Evolutionary conservation across 2,113 vertebrate species (phyloP).

Genomic region (Epinephelus cyanopodus): DNA sequence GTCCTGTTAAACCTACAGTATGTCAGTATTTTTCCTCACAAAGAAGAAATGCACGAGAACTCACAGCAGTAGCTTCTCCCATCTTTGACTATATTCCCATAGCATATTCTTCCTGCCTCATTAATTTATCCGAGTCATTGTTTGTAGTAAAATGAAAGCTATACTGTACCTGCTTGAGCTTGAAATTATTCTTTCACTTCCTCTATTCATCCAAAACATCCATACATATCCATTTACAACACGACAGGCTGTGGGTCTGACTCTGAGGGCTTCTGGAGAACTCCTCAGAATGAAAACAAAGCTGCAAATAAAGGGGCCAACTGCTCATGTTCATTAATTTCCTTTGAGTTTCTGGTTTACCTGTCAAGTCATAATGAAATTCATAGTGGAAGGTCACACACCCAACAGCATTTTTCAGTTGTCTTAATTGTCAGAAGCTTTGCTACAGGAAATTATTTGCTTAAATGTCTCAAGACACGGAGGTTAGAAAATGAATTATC

Average conservation of each 20-base stretch:
- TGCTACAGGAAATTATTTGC: neutral
- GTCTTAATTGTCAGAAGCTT: neutral
- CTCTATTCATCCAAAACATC: conserved; percentile 13
- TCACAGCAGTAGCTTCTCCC: neutral
- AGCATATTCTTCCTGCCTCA: conserved; percentile 11
- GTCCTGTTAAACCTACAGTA: neutral
- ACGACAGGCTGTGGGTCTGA: conserved; percentile 3
- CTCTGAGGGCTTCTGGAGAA: neutral
- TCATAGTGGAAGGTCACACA: neutral
- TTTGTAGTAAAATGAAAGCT: conserved; percentile 27
- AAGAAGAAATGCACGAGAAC: neutral
- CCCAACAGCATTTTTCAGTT: neutral
- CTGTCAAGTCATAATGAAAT: neutral
- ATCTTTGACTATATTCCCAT: neutral
- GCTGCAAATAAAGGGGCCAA: conserved; percentile 2
- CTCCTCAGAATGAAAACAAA: conserved; percentile 2
- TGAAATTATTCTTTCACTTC: conserved; percentile 36
- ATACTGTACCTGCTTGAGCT: conserved; percentile 30
- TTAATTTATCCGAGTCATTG: conserved; percentile 30
- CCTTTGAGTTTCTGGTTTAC: conserved; percentile 3
- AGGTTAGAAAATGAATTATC: neutral
- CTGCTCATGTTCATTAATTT: conserved; percentile 9
- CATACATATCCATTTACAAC: conserved; percentile 16
- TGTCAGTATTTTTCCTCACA: neutral
- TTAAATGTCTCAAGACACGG: neutral